Base-by-base conservation (phyloP, 2,797 vertebrate genomes). In the Lithobates sylvaticus region DNA sequence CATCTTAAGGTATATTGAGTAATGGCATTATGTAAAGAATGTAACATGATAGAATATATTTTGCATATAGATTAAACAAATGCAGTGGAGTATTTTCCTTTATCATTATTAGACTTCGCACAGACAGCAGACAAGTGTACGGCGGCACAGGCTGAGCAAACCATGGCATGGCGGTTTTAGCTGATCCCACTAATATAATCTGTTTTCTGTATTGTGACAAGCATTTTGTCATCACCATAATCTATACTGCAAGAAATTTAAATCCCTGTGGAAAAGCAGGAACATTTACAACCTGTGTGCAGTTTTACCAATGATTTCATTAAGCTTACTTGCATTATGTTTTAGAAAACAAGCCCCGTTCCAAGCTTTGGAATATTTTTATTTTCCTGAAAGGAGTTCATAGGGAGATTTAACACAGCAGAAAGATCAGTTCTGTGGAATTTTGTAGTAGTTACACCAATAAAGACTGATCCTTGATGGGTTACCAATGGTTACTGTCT, bases 191-290 rank as follows among this genome's bases (percentile, higher is more conserved):
- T 61, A 61, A 61, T n/a, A 61, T 61, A 61, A 61, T 61, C 54
- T 23, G 54, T 61, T 61, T 61, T 61, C 54, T 61, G 54, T 61
- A 61, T 61, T 61, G 54, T 61, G 54, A 61, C 21, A 61, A 61
- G 54, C 54, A 61, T 61, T 61, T 61, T 61, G 54, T 61, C 54
- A 61, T 61, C 54, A 61, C 54, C 54, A 61, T 61, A 61, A 61
- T 61, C 54, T 61, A 61, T 61, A 61, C 54, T 23, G 54, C 54
- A 61, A 61, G 21, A 61, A 61, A 61, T 61, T 7, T 61, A 61
- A 61, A 61, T 61, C 54, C 54, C 54, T 61, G 54, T 61, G 21
- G 21, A 61, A 61, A 61, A 61, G 54, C 21, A 23, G 54, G 10
- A 61, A 9, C 54, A 61, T 61, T 61, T 61, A 61, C 54, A 61